Evolutionary conservation across 2,888 invertebrate genomes (phyloP).

Genomic region (Myopa testacea): DNA sequence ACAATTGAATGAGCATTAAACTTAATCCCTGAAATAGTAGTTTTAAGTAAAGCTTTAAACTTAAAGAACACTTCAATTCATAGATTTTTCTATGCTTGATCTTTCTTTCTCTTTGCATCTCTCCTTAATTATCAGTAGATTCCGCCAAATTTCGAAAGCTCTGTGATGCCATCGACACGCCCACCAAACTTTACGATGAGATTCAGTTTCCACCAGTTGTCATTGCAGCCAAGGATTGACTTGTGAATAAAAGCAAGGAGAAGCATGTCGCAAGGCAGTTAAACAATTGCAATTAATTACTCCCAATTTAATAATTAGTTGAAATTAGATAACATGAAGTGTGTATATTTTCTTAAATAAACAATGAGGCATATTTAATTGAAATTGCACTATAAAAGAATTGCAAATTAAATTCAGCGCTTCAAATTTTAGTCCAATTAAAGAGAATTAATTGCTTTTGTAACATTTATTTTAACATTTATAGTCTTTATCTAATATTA

Average conservation of each 20-base stretch:
- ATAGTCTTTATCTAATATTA: background rate
- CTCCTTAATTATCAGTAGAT: slow-evolving; percentile 53
- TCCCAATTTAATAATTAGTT: background rate
- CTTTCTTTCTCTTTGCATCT: background rate
- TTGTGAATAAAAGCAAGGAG: slow-evolving; percentile 37
- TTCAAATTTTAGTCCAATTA: background rate
- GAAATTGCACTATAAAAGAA: background rate
- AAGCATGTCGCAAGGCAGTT: background rate
- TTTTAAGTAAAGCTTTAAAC: background rate
- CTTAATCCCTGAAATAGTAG: background rate
- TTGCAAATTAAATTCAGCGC: background rate
- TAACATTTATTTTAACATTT: background rate
- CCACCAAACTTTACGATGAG: slow-evolving; percentile 66
- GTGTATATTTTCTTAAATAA: slow-evolving; percentile 5
- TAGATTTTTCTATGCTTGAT: background rate
- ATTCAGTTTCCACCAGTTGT: slow-evolving; percentile 68
- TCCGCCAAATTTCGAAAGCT: slow-evolving; percentile 67
- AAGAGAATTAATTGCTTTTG: background rate
- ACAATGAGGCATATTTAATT: background rate
- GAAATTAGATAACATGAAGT: background rate
- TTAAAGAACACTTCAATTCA: background rate
- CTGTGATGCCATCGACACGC: slow-evolving; percentile 67
- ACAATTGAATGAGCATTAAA: background rate
- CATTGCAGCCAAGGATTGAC: slow-evolving; percentile 64
- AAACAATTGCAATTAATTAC: background rate